A percentile compares a stretch with the other conserved stretches of the same genome.
Evolutionary conservation across 2,888 invertebrate species (phyloP).

Genomic region (Melanophora roralis): DNA sequence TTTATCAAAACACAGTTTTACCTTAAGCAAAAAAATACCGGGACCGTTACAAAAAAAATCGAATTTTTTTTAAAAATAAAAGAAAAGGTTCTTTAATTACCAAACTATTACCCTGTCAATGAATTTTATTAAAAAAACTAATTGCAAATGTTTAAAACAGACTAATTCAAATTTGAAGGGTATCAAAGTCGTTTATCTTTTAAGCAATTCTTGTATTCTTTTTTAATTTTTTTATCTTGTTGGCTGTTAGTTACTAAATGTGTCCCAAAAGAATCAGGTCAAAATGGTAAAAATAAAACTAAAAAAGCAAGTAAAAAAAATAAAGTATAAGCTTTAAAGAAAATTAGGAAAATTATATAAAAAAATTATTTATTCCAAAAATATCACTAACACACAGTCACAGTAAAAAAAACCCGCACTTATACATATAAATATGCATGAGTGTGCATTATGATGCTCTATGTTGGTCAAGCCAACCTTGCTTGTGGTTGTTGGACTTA

Average conservation of each 20-base stretch:
- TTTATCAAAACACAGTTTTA: no score
- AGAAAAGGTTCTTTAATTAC: background rate
- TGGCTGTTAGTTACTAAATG: slow-evolving; percentile 46
- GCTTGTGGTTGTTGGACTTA: slow-evolving; percentile 34
- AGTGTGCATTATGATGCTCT: background rate
- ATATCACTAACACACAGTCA: background rate
- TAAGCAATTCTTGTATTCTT: background rate
- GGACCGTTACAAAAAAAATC: no score
- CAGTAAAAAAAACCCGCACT: background rate
- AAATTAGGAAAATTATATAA: slow-evolving; percentile 50
- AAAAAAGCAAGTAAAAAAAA: slow-evolving; percentile 27
- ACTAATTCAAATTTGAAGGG: slow-evolving; percentile 18
- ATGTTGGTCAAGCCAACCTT: slow-evolving; percentile 22
- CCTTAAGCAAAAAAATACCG: no score
- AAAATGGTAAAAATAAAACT: slow-evolving; percentile 30
- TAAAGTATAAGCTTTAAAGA: slow-evolving; percentile 31
- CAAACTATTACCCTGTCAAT: background rate
- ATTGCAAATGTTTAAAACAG: slow-evolving; percentile 1
- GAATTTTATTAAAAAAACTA: background rate
- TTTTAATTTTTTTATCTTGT: slow-evolving; percentile 6
- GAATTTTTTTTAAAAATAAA: no score
- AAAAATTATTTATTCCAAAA: slow-evolving; percentile 18
- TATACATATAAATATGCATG: background rate
- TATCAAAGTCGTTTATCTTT: slow-evolving; percentile 16
- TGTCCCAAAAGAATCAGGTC: slow-evolving; percentile 47